Conservation (phyloP, 2,888 invertebrate species). For the Synanthedon vespiformis region DNA sequence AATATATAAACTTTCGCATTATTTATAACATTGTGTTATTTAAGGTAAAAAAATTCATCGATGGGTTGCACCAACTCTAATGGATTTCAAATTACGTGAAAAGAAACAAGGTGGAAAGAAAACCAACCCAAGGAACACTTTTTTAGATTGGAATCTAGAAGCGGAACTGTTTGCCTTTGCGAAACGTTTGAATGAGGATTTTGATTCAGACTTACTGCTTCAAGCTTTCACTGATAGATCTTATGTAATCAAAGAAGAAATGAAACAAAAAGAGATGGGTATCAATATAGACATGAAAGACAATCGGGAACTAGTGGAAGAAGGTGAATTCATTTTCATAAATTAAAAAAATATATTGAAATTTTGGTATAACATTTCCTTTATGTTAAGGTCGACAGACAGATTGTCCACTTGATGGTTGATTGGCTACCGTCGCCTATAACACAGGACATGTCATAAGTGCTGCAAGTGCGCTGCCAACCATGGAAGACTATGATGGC, state of each 20-base stretch:
- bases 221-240: constrained; percentile 85
- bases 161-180: constrained; percentile 91
- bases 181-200: constrained; percentile 85
- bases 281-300: constrained; percentile 74
- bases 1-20: too few relatives aligned
- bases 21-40: constrained; percentile 7
- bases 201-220: constrained; percentile 76
- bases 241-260: constrained; percentile 78
- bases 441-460: too few relatives aligned
- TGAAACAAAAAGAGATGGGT: constrained; percentile 77
- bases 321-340: constrained; percentile 47
- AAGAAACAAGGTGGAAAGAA: constrained; percentile 70
- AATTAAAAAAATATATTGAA: not conserved
- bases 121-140: constrained; percentile 68
- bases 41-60: constrained; percentile 59
- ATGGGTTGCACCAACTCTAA: constrained; percentile 78
- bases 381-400: too few relatives aligned
- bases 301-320: constrained; percentile 76
- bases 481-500: too few relatives aligned
- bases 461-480: too few relatives aligned
- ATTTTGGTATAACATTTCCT: too few relatives aligned
- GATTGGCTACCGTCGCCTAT: too few relatives aligned
- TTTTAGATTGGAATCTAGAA: constrained; percentile 88
- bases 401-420: too few relatives aligned
- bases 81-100: constrained; percentile 71